Base-by-base conservation (phyloP, 92 coral and sea anemone species). In the Epizoanthus illoricatus region DNA sequence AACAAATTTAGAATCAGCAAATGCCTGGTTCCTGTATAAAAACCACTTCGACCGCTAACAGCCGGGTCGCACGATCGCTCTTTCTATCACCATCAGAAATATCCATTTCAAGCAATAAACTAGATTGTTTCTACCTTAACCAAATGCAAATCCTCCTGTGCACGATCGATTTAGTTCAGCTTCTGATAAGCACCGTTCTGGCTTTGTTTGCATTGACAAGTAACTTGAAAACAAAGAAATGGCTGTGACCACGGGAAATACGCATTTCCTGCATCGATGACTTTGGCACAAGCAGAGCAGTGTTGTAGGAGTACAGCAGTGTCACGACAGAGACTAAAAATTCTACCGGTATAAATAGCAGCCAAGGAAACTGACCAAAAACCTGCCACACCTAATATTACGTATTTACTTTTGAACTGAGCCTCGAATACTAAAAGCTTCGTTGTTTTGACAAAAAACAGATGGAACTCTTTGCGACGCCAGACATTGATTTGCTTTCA, bases 371-470 rank as follows among this genome's bases (percentile, higher is more conserved):
- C 19, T 9, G 20, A 5, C 21, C 59, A 42, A 60, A 39, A 21
- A 43, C 33, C 9, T 18, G 71, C 61, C 82, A 78, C 82, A 78
- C 82, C 82, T 78, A 23, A 4, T 18, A 28, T 75, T 78, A 78
- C 82, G 71, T 78, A 42, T 45, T 39, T 76, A 78, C 43, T 45
- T 11, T 73, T 49, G 28, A 19, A 41, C 78, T 6, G 40, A 73
- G 24, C 39, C 57, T 20, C 28, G 39, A 16, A 59, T 21, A 73
- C 13, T 12, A 40, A 63, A 8, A 63, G 58, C 80, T 28, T 36
- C 78, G 18, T 16, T 78, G 33, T 42, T 78, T 78, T 62, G 82
- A 78, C 58, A 40, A 19, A 62, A 78, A 78, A 78, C 71, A 78
- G 71, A 78, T 43, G 56, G 28, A 21, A n/a, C 54, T 39, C 28